These are phyloP conservation scores for Epizoanthus illoricatus DNA, from an alignment of 92 coral and sea anemone species.

Conservation along the genomic window DNA sequence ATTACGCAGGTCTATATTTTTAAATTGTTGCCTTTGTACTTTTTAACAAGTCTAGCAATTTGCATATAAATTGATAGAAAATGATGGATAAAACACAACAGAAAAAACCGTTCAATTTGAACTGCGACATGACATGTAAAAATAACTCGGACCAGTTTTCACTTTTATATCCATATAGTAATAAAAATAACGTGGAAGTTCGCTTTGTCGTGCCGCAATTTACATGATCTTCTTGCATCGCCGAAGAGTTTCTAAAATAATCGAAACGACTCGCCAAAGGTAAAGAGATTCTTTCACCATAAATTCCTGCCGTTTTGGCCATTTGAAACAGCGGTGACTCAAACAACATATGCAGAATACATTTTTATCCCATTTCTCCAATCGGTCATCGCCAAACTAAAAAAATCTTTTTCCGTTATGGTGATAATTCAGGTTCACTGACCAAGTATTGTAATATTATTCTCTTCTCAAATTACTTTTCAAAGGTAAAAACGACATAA, in stretches of 20 bases:
- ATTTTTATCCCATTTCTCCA: background rate
- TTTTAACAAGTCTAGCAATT: conserved; percentile 18
- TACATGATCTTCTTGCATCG: background rate
- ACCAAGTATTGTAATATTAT: conserved; percentile 6
- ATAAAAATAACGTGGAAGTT: background rate
- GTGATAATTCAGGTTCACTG: conserved; percentile 6
- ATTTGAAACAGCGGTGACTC: background rate
- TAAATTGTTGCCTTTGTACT: conserved; percentile 37
- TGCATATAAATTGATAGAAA: conserved; percentile 27
- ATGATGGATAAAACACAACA: background rate
- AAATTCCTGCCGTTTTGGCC: background rate
- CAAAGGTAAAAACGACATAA: conserved; percentile 7
- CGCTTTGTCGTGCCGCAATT: background rate
- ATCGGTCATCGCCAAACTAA: background rate
- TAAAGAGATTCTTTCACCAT: conserved; percentile 4
- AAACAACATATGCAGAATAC: background rate
- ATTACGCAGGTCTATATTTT: conserved; percentile 17
- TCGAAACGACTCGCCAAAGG: background rate
- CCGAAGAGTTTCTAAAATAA: background rate
- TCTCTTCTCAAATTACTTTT: conserved; percentile 30
- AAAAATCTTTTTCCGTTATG: conserved; percentile 15
- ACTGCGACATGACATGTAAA: background rate
- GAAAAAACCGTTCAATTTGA: background rate
- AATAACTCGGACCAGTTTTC: background rate
- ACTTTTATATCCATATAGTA: background rate